Base-by-base conservation (phyloP, 2,113 vertebrate genomes). In the Tapirus terrestris region DNA sequence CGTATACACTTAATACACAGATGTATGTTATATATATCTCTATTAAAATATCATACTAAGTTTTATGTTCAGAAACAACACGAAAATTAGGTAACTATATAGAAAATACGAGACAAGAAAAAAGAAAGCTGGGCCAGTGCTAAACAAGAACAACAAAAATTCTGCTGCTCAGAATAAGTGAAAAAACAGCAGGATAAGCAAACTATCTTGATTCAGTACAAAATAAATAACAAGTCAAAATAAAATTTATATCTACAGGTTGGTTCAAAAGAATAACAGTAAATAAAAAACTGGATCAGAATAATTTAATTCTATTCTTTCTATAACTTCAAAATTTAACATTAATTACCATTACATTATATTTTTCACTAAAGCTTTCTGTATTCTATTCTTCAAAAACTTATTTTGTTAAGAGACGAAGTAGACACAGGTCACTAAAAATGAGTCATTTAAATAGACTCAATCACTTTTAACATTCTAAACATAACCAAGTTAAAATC, bases 151-250 rank as follows among this genome's bases (percentile, higher is more conserved):
- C 6, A 53, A 75, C 18, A 56, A 51, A 51, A 83, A 53, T 53
- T 53, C 29, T 29, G 8, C 29, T 73, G 53, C 36, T 76, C 53
- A 45, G 51, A 85, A 60, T 17, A 80, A 73, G 36, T 18, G 33
- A 88, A 91, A 96, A 77, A 21, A 67, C 0, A 83, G 23, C 68
- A 53, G 33, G 61, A 84, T 27, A 73, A 39, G 48, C 48, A 88
- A 53, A 9, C 9, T 93, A 53, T 20, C 77, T 6, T 85, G 33
- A 83, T 58, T 94, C 51, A 95, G 51, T 51, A 58, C 27, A 94
- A 94, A 92, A 85, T n/a, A 92, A 88, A 21, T 60, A 93, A 53
- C 1, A 76, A 90, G 48, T 73, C 61, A 87, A 93, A 97, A 94
- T 67, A 96, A 89, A 97, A 91, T 53, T 51, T 17, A 0, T 14